Evolutionary conservation across 2,888 invertebrate species (phyloP).

Genomic region (Synergus japonicus): DNA sequence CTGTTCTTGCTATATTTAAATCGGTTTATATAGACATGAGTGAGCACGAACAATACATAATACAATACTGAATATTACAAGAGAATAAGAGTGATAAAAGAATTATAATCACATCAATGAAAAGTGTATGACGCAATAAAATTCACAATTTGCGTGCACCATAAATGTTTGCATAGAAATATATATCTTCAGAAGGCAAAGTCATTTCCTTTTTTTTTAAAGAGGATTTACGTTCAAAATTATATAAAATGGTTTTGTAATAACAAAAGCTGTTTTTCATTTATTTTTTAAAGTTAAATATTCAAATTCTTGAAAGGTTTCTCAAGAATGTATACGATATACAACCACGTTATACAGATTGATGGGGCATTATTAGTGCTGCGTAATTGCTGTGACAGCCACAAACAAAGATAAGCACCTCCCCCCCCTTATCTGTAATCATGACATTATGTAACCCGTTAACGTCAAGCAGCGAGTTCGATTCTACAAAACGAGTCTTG

Average conservation of each 20-base stretch:
- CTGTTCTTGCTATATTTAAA: constrained; percentile 33
- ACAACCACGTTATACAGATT: constrained; percentile 39
- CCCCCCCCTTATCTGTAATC: constrained; percentile 40
- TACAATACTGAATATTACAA: neutral
- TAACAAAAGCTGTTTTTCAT: neutral
- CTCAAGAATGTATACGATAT: neutral
- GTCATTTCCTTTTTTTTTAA: neutral
- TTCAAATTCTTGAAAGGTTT: neutral
- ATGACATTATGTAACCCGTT: constrained; percentile 45
- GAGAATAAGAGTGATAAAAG: neutral
- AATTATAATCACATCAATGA: constrained; percentile 4
- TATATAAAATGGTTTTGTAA: neutral
- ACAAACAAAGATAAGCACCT: constrained; percentile 62
- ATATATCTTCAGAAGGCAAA: neutral
- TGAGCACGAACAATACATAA: constrained; percentile 16
- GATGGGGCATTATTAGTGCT: constrained; percentile 52
- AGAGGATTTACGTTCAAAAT: neutral
- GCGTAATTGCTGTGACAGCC: constrained; percentile 59
- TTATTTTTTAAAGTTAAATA: neutral
- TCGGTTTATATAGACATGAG: constrained; percentile 5
- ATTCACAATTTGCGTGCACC: constrained; percentile 1
- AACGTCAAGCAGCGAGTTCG: constrained; percentile 9
- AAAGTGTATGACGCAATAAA: constrained; percentile 29
- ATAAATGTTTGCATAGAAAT: neutral
- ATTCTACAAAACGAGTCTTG: constrained; percentile 12